These are phyloP conservation scores for Tichodroma muraria DNA, from an alignment of 2,113 vertebrate genomes.

Conservation along the genomic window DNA sequence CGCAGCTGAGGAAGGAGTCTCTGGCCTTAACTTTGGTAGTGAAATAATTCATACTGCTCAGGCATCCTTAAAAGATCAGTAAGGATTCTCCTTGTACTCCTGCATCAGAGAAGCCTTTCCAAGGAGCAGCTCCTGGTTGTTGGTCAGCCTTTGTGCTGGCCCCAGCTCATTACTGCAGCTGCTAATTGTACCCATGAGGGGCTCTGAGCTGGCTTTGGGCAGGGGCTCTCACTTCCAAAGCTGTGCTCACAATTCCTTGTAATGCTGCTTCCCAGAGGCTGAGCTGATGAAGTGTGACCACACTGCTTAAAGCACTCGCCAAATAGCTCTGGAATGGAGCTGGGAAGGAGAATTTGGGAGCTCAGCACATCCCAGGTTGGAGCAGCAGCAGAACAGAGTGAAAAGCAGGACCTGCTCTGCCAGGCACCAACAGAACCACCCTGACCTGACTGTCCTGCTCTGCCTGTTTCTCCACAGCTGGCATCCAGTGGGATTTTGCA, in stretches of 20 bases:
- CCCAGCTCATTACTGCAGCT: background rate
- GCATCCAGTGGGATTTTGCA: background rate
- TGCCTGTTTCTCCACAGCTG: background rate
- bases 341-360: background rate
- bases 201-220: background rate
- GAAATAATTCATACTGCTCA: background rate
- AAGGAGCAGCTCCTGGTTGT: background rate
- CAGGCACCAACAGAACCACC: background rate
- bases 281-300: background rate
- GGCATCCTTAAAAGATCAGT: background rate
- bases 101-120: background rate
- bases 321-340: background rate
- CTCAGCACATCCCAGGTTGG: background rate
- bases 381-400: background rate
- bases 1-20: background rate
- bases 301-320: background rate
- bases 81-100: background rate
- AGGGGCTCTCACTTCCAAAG: background rate
- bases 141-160: background rate
- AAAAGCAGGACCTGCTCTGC: background rate
- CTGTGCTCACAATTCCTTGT: background rate
- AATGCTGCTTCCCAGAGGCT: background rate
- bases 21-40: background rate
- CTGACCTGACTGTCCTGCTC: slow-evolving; percentile 37
- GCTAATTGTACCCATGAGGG: background rate